phyloP scores from a whole-genome alignment of 2,888 invertebrate genomes.

The Charanyca ferruginea region DNA sequence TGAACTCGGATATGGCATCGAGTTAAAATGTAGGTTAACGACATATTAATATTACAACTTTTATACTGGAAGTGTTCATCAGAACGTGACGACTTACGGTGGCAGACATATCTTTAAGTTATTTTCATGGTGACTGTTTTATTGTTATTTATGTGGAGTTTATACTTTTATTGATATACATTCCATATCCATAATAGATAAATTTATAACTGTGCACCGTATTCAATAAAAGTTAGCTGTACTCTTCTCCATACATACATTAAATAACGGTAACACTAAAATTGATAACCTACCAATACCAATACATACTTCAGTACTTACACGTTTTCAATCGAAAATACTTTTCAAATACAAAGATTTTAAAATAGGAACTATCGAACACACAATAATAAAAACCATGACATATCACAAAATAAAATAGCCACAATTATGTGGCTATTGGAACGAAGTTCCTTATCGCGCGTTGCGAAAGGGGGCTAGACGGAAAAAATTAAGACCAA shows the following conservation, averaged over 20 bases:
- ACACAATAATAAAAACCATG: too few species aligned
- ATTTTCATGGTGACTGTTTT: constrained; percentile 46
- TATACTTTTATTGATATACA: constrained; percentile 43
- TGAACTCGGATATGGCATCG: constrained; percentile 49
- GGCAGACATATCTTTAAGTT: constrained; percentile 40
- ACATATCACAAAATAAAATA: too few species aligned
- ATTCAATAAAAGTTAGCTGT: constrained; percentile 2
- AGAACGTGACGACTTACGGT: constrained; percentile 46
- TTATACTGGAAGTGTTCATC: constrained; percentile 29
- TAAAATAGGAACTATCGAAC: too few species aligned
- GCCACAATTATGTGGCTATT: too few species aligned
- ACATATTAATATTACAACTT: constrained; percentile 60
- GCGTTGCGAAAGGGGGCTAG: too few species aligned
- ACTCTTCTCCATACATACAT: not conserved
- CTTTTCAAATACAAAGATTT: too few species aligned
- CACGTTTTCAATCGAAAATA: too few species aligned
- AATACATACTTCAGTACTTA: too few species aligned
- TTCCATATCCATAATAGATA: constrained; percentile 26
- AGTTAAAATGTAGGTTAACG: constrained; percentile 61
- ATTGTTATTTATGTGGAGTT: constrained; percentile 48
- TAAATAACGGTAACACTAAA: not conserved
- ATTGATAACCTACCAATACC: too few species aligned
- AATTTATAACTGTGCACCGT: constrained; percentile 28
- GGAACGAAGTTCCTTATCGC: too few species aligned
- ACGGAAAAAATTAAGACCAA: too few species aligned